Base-by-base conservation (phyloP, 2,113 vertebrate genomes). In the Glaucidium brasilianum region DNA sequence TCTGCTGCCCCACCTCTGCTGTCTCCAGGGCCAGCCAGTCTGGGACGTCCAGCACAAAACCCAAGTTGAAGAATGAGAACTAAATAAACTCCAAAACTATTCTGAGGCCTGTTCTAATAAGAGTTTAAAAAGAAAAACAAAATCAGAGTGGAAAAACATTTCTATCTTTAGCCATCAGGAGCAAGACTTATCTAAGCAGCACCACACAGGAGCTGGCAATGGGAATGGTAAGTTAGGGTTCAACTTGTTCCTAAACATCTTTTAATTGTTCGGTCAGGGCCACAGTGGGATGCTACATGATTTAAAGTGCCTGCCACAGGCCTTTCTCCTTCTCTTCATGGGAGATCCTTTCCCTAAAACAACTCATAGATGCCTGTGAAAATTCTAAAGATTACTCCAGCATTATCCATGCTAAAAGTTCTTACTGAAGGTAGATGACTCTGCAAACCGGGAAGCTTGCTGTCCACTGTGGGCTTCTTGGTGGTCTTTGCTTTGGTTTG, bases 131-230 rank as follows among this genome's bases (percentile, higher is more conserved):
- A 75, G 43, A n/a, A 91, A 83, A 87, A 93, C 69, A 95, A 75
- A 82, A 95, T 58, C 45, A 56, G 80, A 64, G 45, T 81, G 39
- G 69, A 88, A 94, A 94, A 97, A 95, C 58, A 79, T 89, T 88
- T 83, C 91, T 96, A 89, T 95, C 75, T 95, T 95, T 96, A 95
- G 86, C 74, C n/a, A 77, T 35, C 43, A 63, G 55, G 62, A 89
- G 53, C 74, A 91, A 85, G 91, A 50, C 37, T 92, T 94, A 64
- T 53, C 76, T 68, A 56, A 92, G 73, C 66, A 95, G 77, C 69
- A 67, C 58, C 45, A 63, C 79, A 85, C 27, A 59, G 82, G 23
- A 88, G 45, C 55, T 96, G 80, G 95, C 63, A 92, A 75, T 21
- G 27, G n/a, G 37, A 90, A 91, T 47, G 66, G 19, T 76, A 77